Base-by-base conservation (phyloP, 2,888 invertebrate species). In the Linyphia triangularis region DNA sequence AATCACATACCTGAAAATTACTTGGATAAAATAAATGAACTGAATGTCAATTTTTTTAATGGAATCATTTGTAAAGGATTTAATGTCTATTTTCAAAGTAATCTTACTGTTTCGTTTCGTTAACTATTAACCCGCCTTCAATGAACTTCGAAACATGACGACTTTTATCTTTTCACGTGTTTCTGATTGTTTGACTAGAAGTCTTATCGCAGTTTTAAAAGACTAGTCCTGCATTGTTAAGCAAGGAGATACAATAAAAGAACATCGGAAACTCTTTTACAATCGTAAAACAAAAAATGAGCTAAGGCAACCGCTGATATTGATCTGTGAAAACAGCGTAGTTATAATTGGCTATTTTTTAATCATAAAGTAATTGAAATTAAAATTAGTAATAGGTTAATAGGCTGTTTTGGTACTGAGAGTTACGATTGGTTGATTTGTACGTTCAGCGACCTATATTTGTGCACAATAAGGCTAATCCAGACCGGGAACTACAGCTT, bases 121-220 rank as follows among this genome's bases (percentile, higher is more conserved):
- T 65, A 73, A 83, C 83, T 65, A 51, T 33, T 65, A 26, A 83
- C 65, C 73, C 83, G 43, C 83, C 83, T 73, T 73, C 73, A 65
- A 57, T 65, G 83, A 83, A 73, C 83, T 83, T 83, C 83, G 73
- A 63, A n/a, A 33, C 28, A 33, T 77, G 77, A 63, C 79, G 67
- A 30, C n/a, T 43, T 72, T 63, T 83, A 83, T 83, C 73, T 22
- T 30, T 57, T 81, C 83, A 83, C 73, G 73, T 83, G 83, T 72
- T 57, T n/a, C 40, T 65, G 73, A 83, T 83, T 83, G 83, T 73
- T 73, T 57, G 30, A 73, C 65, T 51, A 28, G 1, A n/a, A 63
- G 24, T 19, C 24, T 77, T 77, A 77, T 77, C 63, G 7, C n/a
- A 61, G 59, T 59, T 24, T 77, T n/a, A n/a, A 37, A 63, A 63